Conservation (phyloP, 35 echinoderm and acorn worm species). For the Antedon bifida region DNA sequence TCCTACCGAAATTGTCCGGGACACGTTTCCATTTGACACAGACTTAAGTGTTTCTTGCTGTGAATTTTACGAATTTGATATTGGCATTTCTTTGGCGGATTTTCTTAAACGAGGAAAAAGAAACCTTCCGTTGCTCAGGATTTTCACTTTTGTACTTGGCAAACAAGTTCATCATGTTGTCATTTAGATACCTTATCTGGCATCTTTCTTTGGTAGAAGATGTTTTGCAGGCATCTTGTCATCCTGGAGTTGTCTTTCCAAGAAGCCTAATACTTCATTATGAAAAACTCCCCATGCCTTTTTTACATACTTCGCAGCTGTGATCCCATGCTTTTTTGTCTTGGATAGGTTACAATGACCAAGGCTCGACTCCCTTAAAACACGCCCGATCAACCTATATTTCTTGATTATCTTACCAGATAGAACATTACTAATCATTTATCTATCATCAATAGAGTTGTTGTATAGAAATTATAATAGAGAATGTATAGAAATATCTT, state of each 20-base stretch:
- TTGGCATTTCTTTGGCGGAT: constrained; percentile 3
- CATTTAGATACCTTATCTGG: neutral
- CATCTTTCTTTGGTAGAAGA: neutral
- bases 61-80: constrained; percentile 18
- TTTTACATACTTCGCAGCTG: neutral
- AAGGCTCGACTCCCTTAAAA: neutral
- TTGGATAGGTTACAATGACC: neutral
- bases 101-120: constrained; percentile 3
- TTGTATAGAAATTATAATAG: no score
- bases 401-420: neutral
- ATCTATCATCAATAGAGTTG: no score
- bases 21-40: constrained; percentile 26
- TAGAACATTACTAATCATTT: neutral
- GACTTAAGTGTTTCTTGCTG: constrained; percentile 19
- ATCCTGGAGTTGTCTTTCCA: constrained; percentile 22
- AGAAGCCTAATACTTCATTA: constrained; percentile 19
- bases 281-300: constrained; percentile 11
- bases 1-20: neutral
- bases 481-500: no score
- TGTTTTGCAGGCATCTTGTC: constrained; percentile 20
- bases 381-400: neutral
- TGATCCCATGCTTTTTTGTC: no score
- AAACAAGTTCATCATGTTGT: neutral
- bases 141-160: neutral
- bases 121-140: neutral